Conservation (phyloP, 2,113 vertebrate species). For the Physeter macrocephalus region DNA sequence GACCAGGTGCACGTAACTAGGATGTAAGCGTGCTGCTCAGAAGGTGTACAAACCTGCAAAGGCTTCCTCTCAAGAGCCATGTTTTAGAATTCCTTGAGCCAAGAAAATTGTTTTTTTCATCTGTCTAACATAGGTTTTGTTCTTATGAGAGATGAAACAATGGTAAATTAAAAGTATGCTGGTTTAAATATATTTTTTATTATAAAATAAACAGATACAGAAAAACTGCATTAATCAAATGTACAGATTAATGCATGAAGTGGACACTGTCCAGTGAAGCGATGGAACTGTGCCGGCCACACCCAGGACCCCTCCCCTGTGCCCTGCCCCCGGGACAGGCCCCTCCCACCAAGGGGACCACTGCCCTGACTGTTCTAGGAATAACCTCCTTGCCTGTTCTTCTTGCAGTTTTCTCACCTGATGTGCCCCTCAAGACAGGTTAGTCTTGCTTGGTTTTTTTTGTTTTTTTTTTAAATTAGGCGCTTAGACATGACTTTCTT, state of each 20-base stretch:
- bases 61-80: background rate
- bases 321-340: background rate
- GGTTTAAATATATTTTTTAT: background rate
- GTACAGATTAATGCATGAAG: background rate
- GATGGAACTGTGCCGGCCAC: accelerated
- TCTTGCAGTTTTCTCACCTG: background rate
- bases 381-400: background rate
- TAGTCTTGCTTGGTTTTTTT: background rate
- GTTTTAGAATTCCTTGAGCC: background rate
- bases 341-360: background rate
- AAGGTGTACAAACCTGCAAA: background rate
- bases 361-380: no score
- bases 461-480: background rate
- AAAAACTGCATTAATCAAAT: background rate
- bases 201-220: background rate
- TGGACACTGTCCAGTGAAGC: background rate
- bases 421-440: background rate
- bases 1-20: background rate
- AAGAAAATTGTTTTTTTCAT: background rate
- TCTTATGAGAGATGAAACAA: background rate
- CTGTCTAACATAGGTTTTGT: background rate
- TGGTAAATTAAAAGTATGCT: background rate
- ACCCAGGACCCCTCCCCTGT: background rate
- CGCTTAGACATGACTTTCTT: background rate
- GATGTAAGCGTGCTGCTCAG: background rate